Evolutionary conservation across 1,140 invertebrate species (phyloP).

Genomic region (Piezodorus guildinii): DNA sequence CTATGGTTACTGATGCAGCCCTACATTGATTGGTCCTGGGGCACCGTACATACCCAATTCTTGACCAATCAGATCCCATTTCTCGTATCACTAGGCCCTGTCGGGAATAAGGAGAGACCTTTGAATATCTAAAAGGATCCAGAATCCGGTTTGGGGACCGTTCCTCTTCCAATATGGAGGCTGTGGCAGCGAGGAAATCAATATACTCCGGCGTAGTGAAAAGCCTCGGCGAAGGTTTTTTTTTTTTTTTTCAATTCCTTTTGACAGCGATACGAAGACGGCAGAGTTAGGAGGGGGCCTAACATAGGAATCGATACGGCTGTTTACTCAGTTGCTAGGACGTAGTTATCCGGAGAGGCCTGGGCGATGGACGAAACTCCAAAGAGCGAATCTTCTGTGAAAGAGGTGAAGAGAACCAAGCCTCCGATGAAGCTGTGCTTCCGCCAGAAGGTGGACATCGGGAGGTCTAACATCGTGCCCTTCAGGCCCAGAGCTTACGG

Average conservation of each 20-base stretch:
- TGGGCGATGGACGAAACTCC: background rate
- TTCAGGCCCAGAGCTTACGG: constrained; percentile 24
- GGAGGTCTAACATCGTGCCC: constrained; percentile 25
- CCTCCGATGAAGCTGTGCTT: constrained; percentile 28
- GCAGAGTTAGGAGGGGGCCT: background rate
- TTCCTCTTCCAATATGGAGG: constrained; percentile 1
- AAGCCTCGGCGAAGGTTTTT: background rate
- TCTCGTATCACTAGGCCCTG: background rate
- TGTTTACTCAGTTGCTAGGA: constrained; percentile 20
- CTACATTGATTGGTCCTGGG: constrained; percentile 15
- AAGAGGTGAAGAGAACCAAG: background rate
- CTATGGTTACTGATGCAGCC: constrained; percentile 7
- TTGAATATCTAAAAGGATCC: too few species aligned
- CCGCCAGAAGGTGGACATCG: constrained; percentile 21
- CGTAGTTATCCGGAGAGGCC: background rate
- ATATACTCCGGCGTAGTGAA: constrained; percentile 2
- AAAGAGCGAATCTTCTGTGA: background rate
- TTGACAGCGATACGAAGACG: background rate
- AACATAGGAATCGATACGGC: constrained; percentile 14
- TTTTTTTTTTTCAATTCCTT: too few species aligned
- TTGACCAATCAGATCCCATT: background rate
- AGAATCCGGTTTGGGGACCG: too few species aligned
- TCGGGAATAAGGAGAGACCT: too few species aligned
- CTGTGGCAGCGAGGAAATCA: background rate
- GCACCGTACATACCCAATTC: background rate